phyloP scores from a whole-genome alignment of 2,888 invertebrate genomes.

The Limnephilus lunatus region DNA sequence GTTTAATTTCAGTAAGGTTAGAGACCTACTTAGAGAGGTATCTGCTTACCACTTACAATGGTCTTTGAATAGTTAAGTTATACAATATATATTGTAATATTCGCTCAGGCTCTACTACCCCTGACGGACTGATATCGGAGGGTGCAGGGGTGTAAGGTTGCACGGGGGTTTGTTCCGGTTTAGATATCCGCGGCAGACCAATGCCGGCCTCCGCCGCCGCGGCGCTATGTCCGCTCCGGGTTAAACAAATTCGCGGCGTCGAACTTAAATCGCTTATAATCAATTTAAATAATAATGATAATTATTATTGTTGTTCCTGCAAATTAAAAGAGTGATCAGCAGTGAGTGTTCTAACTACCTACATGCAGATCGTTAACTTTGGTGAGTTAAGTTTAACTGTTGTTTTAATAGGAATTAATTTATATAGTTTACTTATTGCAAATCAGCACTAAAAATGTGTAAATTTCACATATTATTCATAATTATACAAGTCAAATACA shows the following conservation, averaged over 20 bases:
- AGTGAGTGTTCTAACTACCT: not conserved
- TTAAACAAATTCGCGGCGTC: not conserved
- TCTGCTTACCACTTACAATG: too few relatives aligned
- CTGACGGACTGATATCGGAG: not conserved
- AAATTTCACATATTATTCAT: not conserved
- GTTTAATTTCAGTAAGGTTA: too few relatives aligned
- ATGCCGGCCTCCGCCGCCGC: constrained; percentile 20
- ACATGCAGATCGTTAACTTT: not conserved
- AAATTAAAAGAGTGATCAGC: not conserved
- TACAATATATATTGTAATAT: not conserved
- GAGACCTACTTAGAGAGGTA: too few relatives aligned
- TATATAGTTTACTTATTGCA: not conserved
- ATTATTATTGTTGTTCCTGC: not conserved
- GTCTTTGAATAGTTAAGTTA: too few relatives aligned
- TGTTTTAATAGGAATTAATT: not conserved
- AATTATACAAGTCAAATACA: not conserved
- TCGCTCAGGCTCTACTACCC: not conserved
- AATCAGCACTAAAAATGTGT: not conserved
- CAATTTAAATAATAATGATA: not conserved
- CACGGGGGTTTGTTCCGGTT: not conserved
- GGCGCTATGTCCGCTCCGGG: constrained; percentile 7
- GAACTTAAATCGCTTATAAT: not conserved
- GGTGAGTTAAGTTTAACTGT: not conserved
- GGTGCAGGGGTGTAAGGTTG: not conserved
- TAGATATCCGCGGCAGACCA: not conserved